Percentiles rank a stretch among this genome's conserved stretches.
Conservation (phyloP, 1,140 invertebrate species). For the Gonioctena quinquepunctata region DNA sequence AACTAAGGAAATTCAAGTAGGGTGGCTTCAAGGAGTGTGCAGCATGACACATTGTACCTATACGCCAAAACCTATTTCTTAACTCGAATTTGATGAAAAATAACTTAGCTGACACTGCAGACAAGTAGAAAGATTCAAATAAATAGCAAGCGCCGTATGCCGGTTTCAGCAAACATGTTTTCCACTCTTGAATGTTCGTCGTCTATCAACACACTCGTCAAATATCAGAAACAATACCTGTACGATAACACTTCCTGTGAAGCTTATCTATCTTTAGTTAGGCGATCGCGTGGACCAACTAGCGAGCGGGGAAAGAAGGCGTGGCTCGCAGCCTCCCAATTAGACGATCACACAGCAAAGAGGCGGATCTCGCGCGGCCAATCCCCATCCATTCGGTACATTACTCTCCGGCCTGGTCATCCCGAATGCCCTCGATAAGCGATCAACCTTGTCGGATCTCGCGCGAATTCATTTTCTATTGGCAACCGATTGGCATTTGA, state of each 20-base stretch:
- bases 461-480: conserved; percentile 5
- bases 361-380: conserved; percentile 36
- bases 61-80: no score
- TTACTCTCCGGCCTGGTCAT: conserved; percentile 11
- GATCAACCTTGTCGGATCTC: background rate
- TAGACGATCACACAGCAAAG: conserved; percentile 20
- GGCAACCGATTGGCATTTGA: conserved; percentile 6
- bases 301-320: conserved; percentile 18
- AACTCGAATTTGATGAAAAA: no score
- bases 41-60: no score
- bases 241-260: background rate
- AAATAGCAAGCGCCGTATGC: no score
- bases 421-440: background rate
- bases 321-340: conserved; percentile 31
- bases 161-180: no score
- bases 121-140: no score
- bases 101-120: no score
- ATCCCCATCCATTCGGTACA: conserved; percentile 24
- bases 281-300: conserved; percentile 33
- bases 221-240: no score
- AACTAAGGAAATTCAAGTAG: no score
- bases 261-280: background rate
- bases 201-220: no score
- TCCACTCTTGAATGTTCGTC: no score
- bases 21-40: no score